Evolutionary conservation across 2,888 invertebrate genomes (phyloP).

Genomic region (Mimas tiliae): DNA sequence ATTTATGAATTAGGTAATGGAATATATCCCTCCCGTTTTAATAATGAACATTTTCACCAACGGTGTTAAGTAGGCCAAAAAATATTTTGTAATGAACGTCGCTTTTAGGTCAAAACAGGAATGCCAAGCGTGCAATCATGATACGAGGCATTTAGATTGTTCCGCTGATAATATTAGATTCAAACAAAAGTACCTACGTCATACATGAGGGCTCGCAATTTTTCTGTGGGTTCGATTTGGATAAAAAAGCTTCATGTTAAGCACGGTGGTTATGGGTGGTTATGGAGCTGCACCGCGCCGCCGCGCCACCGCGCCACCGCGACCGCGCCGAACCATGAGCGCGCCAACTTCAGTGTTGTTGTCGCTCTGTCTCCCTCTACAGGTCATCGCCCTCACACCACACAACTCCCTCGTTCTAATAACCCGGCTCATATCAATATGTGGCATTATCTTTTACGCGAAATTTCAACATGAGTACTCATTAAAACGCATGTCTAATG

Average conservation of each 20-base stretch:
- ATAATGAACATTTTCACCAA: not conserved
- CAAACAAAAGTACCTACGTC: conserved; percentile 13
- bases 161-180: not conserved
- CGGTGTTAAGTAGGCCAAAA: conserved; percentile 7
- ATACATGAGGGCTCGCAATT: not conserved
- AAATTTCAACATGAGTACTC: conserved; percentile 38
- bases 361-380: conserved; percentile 80
- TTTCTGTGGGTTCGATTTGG: not conserved
- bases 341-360: conserved; percentile 82
- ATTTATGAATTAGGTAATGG: not conserved
- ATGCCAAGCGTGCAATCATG: too few species aligned
- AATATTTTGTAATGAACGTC: not conserved
- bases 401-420: conserved; percentile 77
- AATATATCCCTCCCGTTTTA: not conserved
- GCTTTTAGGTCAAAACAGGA: conserved; percentile 7
- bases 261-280: not conserved
- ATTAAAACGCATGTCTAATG: conserved; percentile 24
- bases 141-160: not conserved
- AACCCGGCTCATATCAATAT: conserved; percentile 70
- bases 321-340: conserved; percentile 36
- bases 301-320: not conserved
- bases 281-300: not conserved
- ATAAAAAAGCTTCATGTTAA: conserved; percentile 17
- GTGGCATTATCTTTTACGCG: conserved; percentile 52
- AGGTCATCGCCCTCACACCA: conserved; percentile 77